Conservation (phyloP, 2,113 vertebrate species). For the Micronycteris hirsuta region DNA sequence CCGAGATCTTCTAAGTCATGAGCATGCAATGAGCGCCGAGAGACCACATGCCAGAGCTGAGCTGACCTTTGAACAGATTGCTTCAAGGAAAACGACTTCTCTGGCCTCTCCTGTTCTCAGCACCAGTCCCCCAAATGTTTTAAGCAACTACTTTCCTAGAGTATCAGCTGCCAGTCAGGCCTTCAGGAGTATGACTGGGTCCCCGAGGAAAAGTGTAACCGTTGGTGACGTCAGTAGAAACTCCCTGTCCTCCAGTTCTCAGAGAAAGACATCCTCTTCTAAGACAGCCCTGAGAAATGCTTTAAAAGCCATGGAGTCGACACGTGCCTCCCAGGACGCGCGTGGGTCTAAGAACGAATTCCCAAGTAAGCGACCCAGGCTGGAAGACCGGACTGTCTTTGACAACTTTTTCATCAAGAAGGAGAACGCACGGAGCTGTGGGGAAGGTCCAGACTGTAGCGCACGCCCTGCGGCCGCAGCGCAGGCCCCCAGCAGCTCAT, state of each 20-base stretch:
- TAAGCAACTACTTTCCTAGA: constrained; percentile 76
- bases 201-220: constrained; percentile 77
- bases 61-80: constrained; percentile 45
- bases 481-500: background rate
- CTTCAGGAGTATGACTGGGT: constrained; percentile 83
- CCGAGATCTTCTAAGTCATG: constrained; percentile 8
- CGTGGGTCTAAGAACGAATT: background rate
- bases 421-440: background rate
- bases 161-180: constrained; percentile 80
- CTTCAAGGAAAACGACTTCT: background rate
- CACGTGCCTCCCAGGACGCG: background rate
- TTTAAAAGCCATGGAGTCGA: background rate
- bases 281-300: background rate
- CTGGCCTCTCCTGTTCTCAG: background rate
- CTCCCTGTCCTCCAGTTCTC: background rate
- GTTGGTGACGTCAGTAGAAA: background rate
- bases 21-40: background rate
- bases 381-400: constrained; percentile 68
- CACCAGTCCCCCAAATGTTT: constrained; percentile 19
- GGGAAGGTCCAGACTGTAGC: background rate
- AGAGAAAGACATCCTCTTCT: background rate
- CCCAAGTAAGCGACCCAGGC: constrained; percentile 61
- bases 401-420: constrained; percentile 74
- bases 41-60: constrained; percentile 52
- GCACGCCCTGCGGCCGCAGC: background rate